Conservation (phyloP, 2,113 vertebrate genomes). For the Oreotrochilus melanogaster region DNA sequence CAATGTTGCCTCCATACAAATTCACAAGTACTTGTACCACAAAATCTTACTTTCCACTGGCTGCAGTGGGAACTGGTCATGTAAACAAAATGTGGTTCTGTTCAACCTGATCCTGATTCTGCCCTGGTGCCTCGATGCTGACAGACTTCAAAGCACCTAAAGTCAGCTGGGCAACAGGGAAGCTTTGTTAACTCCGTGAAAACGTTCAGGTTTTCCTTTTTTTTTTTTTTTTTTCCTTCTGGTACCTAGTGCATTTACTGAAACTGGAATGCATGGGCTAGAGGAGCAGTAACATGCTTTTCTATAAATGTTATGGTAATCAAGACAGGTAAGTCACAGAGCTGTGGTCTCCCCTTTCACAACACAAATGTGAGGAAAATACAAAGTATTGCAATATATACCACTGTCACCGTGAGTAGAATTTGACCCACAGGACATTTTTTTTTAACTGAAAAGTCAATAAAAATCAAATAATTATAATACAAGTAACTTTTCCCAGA, state of each 20-base stretch:
- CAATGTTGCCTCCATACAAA: neutral
- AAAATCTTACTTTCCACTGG: neutral
- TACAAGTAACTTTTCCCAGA: neutral
- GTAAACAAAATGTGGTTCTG: neutral
- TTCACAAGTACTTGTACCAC: neutral
- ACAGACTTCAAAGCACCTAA: neutral
- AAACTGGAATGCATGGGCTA: neutral
- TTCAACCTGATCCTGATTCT: neutral
- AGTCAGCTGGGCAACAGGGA: neutral
- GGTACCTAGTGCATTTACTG: neutral
- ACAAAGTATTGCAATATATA: neutral
- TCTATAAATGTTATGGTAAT: neutral
- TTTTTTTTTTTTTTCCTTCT: neutral
- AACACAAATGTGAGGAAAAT: neutral
- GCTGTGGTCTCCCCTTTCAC: neutral
- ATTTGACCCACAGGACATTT: neutral
- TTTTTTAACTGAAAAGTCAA: neutral
- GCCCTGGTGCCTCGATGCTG: neutral
- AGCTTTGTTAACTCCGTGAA: neutral
- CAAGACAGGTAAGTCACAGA: neutral
- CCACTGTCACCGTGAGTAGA: neutral
- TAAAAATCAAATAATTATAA: neutral
- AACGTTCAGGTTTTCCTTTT: neutral
- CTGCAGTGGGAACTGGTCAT: neutral
- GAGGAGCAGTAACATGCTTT: neutral